Base-by-base conservation (phyloP, 2,797 vertebrate species). In the Mallotus villosus region DNA sequence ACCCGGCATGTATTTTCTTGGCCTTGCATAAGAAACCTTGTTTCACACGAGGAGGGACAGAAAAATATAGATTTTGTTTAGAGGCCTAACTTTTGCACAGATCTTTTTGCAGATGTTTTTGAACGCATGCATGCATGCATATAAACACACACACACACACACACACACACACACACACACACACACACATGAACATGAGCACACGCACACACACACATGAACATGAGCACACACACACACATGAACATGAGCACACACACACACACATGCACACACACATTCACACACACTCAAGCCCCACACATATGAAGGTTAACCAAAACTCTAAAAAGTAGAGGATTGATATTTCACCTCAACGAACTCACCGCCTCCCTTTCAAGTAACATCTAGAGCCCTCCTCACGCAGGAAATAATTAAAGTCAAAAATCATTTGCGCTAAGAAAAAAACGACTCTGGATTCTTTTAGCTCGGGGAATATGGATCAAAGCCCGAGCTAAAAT, bases 401-500 rank as follows among this genome's bases (percentile, higher is more conserved):
- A 79, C 46, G 64, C 27, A 78, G 65, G 73, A 86, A 88, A 90
- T 87, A 87, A 91, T 91, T 86, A 81, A 79, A 82, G 78, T 85
- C 74, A 82, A 74, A 89, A 90, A 87, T 86, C 74, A 84, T 75
- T 71, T 81, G 77, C 78, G 77, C 84, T 76, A 75, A 86, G 64
- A 81, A 80, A 83, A 83, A 84, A 82, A n/a, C n/a, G 49, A 8
- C 68, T 73, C 68, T 73, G 62, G 82, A 80, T 81, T 86, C 69
- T 84, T 78, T 34, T 81, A 80, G 86, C 88, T 84, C 37, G 79
- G 80, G 87, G 83, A 86, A 85, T 81, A 76, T 55, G 82, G 84
- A 92, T 93, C 84, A 93, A 92, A 92, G 85, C 84, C 81, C 77
- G 81, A 72, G 78, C 79, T 84, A 83, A 88, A 90, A 87, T 88